phyloP scores from a whole-genome alignment of 2,888 invertebrate species.

The Disparrhopalites patrizii region DNA sequence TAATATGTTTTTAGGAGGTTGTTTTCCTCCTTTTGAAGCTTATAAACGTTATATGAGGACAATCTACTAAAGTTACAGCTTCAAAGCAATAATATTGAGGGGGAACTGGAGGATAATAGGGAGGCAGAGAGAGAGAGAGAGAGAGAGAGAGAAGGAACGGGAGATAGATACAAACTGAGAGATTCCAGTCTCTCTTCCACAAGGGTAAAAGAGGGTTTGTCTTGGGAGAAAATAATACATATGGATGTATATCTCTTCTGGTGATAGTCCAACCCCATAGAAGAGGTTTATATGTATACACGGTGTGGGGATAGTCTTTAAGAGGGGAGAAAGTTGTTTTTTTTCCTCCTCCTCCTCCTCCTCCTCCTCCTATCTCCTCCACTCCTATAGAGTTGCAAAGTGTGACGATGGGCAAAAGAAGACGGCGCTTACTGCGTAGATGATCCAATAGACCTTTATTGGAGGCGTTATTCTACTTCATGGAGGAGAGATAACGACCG shows the following conservation, averaged over 20 bases:
- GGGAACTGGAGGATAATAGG: too few species aligned
- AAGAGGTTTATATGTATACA: not conserved
- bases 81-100: not conserved
- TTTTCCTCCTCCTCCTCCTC: not conserved
- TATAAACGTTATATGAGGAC: too few species aligned
- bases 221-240: too few species aligned
- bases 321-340: not conserved
- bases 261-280: not conserved
- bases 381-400: slow-evolving; percentile 1
- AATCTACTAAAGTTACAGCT: slow-evolving; percentile 7
- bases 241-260: not conserved
- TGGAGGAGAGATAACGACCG: slow-evolving; percentile 43
- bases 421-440: slow-evolving; percentile 34
- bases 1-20: too few species aligned
- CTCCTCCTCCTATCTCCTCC: too few species aligned
- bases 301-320: not conserved
- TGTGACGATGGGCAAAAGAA: slow-evolving; percentile 8
- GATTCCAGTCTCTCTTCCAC: not conserved
- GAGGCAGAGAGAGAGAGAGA: not conserved
- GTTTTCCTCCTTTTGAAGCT: too few species aligned
- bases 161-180: too few species aligned
- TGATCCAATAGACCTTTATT: slow-evolving; percentile 42
- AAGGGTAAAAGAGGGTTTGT: too few species aligned
- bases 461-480: slow-evolving; percentile 30
- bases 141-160: not conserved